phyloP scores from a whole-genome alignment of 1,140 invertebrate species.

The Hylaeus volcanicus region DNA sequence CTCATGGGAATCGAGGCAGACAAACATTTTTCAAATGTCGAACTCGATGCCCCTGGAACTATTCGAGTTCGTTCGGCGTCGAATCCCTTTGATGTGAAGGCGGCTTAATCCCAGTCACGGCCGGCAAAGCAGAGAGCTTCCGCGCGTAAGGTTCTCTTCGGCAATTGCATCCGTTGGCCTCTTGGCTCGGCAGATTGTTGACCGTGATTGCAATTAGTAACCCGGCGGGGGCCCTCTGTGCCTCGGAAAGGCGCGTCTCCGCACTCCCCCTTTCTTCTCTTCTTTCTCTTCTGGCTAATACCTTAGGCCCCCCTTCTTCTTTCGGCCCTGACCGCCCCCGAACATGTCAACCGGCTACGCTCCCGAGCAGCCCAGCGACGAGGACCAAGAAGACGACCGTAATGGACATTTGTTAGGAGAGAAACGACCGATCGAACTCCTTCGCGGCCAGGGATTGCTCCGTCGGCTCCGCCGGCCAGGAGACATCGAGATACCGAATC shows the following conservation, averaged over 20 bases:
- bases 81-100: slow-evolving; percentile 39
- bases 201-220: slow-evolving; percentile 74
- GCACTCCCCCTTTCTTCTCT: neutral
- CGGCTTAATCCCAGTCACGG: slow-evolving; percentile 41
- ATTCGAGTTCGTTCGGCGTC: neutral
- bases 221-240: slow-evolving; percentile 65
- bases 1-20: no score
- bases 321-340: slow-evolving; percentile 65
- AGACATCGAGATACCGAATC: slow-evolving; percentile 71
- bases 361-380: slow-evolving; percentile 30
- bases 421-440: slow-evolving; percentile 54
- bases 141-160: slow-evolving; percentile 46
- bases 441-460: slow-evolving; percentile 28
- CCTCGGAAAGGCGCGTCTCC: slow-evolving; percentile 54
- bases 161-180: slow-evolving; percentile 40
- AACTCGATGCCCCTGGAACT: no score
- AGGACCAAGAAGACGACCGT: slow-evolving; percentile 53
- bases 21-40: no score
- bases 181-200: slow-evolving; percentile 63
- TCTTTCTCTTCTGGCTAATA: slow-evolving; percentile 46
- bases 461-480: slow-evolving; percentile 29
- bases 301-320: slow-evolving; percentile 26
- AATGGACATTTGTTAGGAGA: slow-evolving; percentile 73
- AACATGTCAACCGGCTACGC: slow-evolving; percentile 60
- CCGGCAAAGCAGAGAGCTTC: slow-evolving; percentile 50